Conservation (phyloP, 1,140 invertebrate species). For the Neotoxoptera formosana region DNA sequence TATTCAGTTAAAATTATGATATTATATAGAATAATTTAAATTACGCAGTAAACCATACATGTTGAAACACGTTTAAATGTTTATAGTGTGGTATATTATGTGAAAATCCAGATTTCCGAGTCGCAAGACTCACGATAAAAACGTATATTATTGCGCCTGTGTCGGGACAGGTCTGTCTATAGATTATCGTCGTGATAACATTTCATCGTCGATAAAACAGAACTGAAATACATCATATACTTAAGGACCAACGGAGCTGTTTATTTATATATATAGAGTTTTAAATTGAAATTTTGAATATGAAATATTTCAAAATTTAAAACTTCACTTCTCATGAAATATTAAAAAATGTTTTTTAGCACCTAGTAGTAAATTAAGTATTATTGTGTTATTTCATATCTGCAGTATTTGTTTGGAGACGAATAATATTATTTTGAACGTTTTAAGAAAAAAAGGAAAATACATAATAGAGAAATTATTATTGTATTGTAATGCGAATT, state of each 20-base stretch:
- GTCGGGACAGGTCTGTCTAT: neutral
- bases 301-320: too few relatives aligned
- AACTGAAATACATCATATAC: neutral
- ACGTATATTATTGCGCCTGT: neutral
- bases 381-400: too few relatives aligned
- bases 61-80: neutral
- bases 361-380: too few relatives aligned
- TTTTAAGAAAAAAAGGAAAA: too few relatives aligned
- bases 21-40: neutral
- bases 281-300: too few relatives aligned
- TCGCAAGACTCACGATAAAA: neutral
- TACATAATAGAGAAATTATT: too few relatives aligned
- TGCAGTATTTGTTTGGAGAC: too few relatives aligned
- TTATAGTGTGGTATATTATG: neutral
- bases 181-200: neutral
- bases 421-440: too few relatives aligned
- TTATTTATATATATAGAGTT: too few relatives aligned
- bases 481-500: too few relatives aligned
- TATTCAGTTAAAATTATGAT: neutral
- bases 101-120: neutral
- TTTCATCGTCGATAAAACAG: neutral
- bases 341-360: too few relatives aligned
- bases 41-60: neutral
- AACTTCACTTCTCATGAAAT: too few relatives aligned
- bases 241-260: neutral